These are phyloP conservation scores for Pterophyllum scalare DNA, from an alignment of 2,113 vertebrate genomes.

Conservation along the genomic window DNA sequence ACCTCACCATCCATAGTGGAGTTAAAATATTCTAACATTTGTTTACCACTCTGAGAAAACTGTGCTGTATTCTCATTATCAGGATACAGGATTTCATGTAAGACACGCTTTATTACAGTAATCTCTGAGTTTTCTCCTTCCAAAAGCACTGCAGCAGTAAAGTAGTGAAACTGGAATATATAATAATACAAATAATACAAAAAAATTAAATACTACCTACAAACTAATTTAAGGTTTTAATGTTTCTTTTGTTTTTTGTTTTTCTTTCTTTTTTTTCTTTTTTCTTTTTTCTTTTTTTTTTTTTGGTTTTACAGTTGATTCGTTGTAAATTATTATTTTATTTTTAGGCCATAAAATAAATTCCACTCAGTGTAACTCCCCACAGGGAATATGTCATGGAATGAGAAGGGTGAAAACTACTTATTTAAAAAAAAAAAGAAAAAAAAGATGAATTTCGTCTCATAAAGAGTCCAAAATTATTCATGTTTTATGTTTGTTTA, in stretches of 20 bases:
- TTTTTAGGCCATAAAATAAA: not conserved
- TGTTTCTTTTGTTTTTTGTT: not conserved
- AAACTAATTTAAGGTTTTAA: not conserved
- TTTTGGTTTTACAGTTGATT: not conserved
- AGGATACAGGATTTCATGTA: rapidly evolving
- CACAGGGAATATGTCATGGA: not conserved
- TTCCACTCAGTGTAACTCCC: rapidly evolving
- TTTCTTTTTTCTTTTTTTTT: not conserved
- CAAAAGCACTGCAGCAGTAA: not conserved
- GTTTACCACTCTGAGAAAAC: rapidly evolving
- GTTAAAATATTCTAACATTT: not conserved
- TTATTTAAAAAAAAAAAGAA: not conserved
- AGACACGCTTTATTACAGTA: rapidly evolving
- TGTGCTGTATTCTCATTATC: rapidly evolving
- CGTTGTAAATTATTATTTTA: not conserved
- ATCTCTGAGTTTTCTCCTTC: not conserved
- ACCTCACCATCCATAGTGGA: not conserved
- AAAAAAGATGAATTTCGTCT: not conserved
- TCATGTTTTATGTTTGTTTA: rapidly evolving
- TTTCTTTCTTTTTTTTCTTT: too few species aligned
- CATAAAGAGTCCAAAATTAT: not conserved
- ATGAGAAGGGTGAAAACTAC: not conserved
- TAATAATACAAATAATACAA: not conserved
- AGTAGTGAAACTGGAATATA: rapidly evolving
- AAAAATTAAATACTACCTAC: not conserved